Evolutionary conservation across 1,140 invertebrate genomes (phyloP).

Genomic region (Holotrichia oblita): DNA sequence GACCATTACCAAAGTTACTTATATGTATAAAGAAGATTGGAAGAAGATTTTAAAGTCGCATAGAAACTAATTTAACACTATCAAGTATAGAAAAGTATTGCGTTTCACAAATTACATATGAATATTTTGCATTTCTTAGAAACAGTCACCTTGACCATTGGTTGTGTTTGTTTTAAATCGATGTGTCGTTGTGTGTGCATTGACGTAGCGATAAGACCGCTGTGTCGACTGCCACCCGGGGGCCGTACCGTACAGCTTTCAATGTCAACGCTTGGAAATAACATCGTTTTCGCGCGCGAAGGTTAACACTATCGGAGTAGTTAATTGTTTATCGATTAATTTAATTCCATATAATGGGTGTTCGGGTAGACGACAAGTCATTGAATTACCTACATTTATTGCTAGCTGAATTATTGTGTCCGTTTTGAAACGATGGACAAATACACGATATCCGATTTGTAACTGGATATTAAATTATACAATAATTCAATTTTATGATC

Average conservation of each 20-base stretch:
- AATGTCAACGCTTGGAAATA: slow-evolving; percentile 35
- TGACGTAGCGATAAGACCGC: slow-evolving; percentile 29
- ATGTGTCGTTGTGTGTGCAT: slow-evolving; percentile 33
- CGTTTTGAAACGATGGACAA: neutral
- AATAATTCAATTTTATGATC: too few species aligned
- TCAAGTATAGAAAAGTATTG: neutral
- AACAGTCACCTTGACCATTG: slow-evolving; percentile 34
- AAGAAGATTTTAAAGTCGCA: too few species aligned
- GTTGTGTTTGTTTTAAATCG: slow-evolving; percentile 23
- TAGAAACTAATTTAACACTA: too few species aligned
- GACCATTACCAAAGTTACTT: too few species aligned
- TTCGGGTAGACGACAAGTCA: neutral
- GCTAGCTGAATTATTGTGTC: neutral
- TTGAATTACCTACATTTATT: slow-evolving; percentile 4
- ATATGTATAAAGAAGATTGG: too few species aligned
- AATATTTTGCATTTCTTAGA: slow-evolving; percentile 20
- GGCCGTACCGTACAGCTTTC: slow-evolving; percentile 9
- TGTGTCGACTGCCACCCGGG: slow-evolving; percentile 1
- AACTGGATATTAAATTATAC: neutral
- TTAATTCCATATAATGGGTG: slow-evolving; percentile 13
- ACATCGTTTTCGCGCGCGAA: slow-evolving; percentile 25
- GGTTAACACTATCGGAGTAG: slow-evolving; percentile 6
- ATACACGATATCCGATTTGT: neutral
- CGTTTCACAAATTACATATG: neutral
- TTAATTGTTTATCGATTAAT: slow-evolving; percentile 30